A percentile compares a stretch with the other conserved stretches of the same genome.
Conservation (phyloP, 2,888 invertebrate genomes). For the Nemotelus nigrinus region DNA sequence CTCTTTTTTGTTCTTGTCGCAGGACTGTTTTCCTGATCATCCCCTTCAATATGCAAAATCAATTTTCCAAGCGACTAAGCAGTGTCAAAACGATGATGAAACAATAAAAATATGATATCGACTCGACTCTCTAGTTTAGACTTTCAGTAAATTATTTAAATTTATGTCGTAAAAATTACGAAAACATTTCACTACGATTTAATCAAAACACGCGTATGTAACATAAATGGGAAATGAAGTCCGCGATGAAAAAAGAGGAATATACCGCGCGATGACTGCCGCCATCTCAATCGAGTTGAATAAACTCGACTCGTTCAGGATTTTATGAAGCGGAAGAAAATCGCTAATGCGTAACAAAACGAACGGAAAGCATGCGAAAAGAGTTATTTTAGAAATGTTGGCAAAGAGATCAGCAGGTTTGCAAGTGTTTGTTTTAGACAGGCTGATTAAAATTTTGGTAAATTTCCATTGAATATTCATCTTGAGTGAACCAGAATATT, state of each 20-base stretch:
- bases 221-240: conserved; percentile 45
- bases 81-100: conserved; percentile 51
- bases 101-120: conserved; percentile 44
- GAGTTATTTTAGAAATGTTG: too few relatives aligned
- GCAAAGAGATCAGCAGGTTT: too few relatives aligned
- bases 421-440: too few relatives aligned
- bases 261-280: too few relatives aligned
- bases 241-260: conserved; percentile 13
- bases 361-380: background rate
- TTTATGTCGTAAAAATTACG: conserved; percentile 50
- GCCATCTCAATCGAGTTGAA: background rate
- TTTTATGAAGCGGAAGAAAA: conserved; percentile 30
- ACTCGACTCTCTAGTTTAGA: conserved; percentile 29
- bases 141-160: conserved; percentile 47
- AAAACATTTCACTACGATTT: conserved; percentile 49
- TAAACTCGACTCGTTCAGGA: conserved; percentile 2
- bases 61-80: conserved; percentile 52
- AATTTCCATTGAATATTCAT: too few relatives aligned
- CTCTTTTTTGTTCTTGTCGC: background rate
- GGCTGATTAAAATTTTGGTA: too few relatives aligned
- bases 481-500: too few relatives aligned
- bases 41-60: conserved; percentile 48
- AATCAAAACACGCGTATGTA: conserved; percentile 49
- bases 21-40: conserved; percentile 36
- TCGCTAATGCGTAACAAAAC: background rate